phyloP scores from a whole-genome alignment of 2,113 vertebrate species.

The Mellivora capensis region DNA sequence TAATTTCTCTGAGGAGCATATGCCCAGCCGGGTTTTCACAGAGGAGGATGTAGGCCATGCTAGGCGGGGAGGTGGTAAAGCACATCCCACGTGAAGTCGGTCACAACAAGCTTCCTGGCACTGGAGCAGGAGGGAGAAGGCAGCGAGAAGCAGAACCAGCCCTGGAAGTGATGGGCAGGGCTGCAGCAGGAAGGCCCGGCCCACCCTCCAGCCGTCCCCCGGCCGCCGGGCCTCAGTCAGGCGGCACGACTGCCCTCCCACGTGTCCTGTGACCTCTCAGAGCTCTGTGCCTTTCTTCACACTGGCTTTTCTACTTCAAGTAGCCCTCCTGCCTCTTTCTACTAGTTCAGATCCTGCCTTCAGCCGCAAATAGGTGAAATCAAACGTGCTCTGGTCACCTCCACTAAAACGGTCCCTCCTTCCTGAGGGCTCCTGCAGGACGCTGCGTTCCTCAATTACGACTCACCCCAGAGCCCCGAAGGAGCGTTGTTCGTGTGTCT shows the following conservation, averaged over 20 bases:
- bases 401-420: neutral
- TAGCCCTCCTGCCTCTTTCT: neutral
- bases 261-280: neutral
- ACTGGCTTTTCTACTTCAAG: neutral
- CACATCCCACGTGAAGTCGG: rapidly evolving
- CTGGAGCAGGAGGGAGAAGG: neutral
- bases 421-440: rapidly evolving
- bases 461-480: no score
- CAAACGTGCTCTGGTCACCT: neutral
- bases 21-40: neutral
- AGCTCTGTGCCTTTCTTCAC: neutral
- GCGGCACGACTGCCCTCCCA: neutral
- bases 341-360: neutral
- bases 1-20: neutral
- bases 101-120: neutral
- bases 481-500: neutral
- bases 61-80: neutral
- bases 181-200: no score
- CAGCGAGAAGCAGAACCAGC: rapidly evolving
- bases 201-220: neutral
- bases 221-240: neutral
- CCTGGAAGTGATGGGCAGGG: rapidly evolving
- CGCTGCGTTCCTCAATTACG: rapidly evolving
- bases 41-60: neutral
- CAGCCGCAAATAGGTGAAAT: neutral